These are phyloP conservation scores for Dicrurus megarhynchus DNA, from an alignment of 2,113 vertebrate genomes.

Conservation along the genomic window DNA sequence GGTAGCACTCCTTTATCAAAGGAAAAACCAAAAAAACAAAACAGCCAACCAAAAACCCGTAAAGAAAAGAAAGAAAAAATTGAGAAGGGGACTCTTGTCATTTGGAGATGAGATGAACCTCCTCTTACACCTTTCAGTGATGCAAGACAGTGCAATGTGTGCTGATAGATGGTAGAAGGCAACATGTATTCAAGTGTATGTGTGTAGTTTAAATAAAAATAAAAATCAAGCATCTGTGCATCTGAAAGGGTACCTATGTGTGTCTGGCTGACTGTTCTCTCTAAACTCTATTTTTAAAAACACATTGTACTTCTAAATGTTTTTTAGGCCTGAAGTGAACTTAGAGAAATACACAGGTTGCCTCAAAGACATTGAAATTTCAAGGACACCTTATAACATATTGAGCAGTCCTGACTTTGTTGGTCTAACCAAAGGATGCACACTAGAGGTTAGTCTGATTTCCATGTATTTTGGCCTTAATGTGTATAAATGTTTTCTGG, in stretches of 20 bases:
- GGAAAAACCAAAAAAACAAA: neutral
- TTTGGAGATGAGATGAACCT: neutral
- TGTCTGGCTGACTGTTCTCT: neutral
- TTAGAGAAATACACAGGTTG: conserved; percentile 89
- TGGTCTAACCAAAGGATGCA: conserved; percentile 92
- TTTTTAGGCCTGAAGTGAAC: conserved; percentile 87
- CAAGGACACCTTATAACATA: conserved; percentile 91
- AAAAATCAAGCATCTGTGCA: neutral
- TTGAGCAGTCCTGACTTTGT: conserved; percentile 93
- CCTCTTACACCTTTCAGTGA: neutral
- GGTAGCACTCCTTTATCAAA: neutral
- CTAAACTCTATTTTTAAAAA: neutral
- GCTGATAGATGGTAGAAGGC: neutral
- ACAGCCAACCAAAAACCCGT: neutral
- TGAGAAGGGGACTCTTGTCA: neutral
- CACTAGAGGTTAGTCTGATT: conserved; percentile 82
- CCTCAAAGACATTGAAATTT: conserved; percentile 94
- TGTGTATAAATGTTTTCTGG: neutral
- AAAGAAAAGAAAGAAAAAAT: neutral
- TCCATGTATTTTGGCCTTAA: neutral
- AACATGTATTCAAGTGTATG: neutral
- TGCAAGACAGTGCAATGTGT: neutral
- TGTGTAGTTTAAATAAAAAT: neutral
- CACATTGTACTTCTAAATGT: neutral
- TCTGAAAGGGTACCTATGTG: neutral